Evolutionary conservation across 2,888 invertebrate species (phyloP).

Genomic region (Amphipoea oculea): DNA sequence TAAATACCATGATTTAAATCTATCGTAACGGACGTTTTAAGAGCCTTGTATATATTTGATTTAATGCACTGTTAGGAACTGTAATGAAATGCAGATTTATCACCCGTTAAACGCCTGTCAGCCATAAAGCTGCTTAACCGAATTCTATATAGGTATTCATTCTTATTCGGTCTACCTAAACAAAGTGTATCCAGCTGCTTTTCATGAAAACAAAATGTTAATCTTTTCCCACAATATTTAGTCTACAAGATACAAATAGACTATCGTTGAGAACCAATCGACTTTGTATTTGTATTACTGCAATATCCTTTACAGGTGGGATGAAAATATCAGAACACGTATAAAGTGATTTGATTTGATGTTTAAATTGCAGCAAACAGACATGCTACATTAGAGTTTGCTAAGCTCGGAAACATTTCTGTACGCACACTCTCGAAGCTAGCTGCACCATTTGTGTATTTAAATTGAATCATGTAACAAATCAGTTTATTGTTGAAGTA

Average conservation of each 20-base stretch:
- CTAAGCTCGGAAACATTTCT: constrained; percentile 36
- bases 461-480: constrained; percentile 51
- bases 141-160: constrained; percentile 3
- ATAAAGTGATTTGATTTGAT: constrained; percentile 53
- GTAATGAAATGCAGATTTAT: constrained; percentile 42
- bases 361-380: constrained; percentile 47
- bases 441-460: constrained; percentile 15
- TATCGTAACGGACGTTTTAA: constrained; percentile 48
- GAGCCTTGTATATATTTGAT: constrained; percentile 45
- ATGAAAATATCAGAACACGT: constrained; percentile 51
- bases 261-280: constrained; percentile 21
- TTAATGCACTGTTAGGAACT: constrained; percentile 40
- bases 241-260: constrained; percentile 42
- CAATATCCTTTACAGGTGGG: constrained; percentile 50
- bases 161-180: constrained; percentile 1
- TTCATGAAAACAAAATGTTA: constrained; percentile 12
- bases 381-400: constrained; percentile 18
- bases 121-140: neutral
- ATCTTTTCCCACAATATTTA: constrained; percentile 39
- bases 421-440: constrained; percentile 15
- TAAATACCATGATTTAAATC: constrained; percentile 62
- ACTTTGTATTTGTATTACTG: constrained; percentile 44
- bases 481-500: constrained; percentile 63
- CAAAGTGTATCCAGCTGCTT: constrained; percentile 3
- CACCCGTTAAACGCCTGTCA: neutral